Percentiles rank a stretch among this genome's conserved stretches.
phyloP scores from a whole-genome alignment of 1,140 invertebrate species.

The Olivierus martensii region DNA sequence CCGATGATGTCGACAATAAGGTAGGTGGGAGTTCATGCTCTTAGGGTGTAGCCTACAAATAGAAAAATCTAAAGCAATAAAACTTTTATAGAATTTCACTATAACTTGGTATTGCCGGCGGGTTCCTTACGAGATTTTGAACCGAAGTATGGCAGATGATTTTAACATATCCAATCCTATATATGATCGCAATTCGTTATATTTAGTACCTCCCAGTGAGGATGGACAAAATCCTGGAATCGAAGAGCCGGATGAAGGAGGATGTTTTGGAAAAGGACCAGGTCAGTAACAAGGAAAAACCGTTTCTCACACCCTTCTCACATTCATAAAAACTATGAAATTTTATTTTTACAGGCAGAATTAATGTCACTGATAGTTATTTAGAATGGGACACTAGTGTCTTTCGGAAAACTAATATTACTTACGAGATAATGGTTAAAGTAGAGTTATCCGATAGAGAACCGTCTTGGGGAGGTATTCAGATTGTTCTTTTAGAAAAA shows the following conservation, averaged over 20 bases:
- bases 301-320: too few relatives aligned
- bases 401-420: constrained; percentile 19
- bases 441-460: constrained; percentile 21
- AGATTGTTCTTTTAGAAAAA: constrained; percentile 22
- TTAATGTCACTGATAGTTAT: constrained; percentile 16
- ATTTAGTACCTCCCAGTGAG: constrained; percentile 16
- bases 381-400: constrained; percentile 22
- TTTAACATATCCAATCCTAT: constrained; percentile 19
- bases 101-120: constrained; percentile 23
- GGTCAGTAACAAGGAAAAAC: too few relatives aligned
- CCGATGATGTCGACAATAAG: constrained; percentile 22
- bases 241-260: constrained; percentile 18
- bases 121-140: constrained; percentile 19
- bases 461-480: constrained; percentile 22
- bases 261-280: constrained; percentile 23
- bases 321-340: too few relatives aligned
- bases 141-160: constrained; percentile 16
- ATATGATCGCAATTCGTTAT: constrained; percentile 16
- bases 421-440: constrained; percentile 23
- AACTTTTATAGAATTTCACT: constrained; percentile 16
- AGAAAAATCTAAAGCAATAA: too few relatives aligned
- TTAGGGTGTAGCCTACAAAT: too few relatives aligned
- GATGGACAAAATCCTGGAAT: constrained; percentile 10
- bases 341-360: constrained; percentile 13
- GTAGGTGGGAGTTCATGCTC: too few relatives aligned